These are phyloP conservation scores for Ochotona curzoniae DNA, from an alignment of 2,113 vertebrate species.

Conservation along the genomic window DNA sequence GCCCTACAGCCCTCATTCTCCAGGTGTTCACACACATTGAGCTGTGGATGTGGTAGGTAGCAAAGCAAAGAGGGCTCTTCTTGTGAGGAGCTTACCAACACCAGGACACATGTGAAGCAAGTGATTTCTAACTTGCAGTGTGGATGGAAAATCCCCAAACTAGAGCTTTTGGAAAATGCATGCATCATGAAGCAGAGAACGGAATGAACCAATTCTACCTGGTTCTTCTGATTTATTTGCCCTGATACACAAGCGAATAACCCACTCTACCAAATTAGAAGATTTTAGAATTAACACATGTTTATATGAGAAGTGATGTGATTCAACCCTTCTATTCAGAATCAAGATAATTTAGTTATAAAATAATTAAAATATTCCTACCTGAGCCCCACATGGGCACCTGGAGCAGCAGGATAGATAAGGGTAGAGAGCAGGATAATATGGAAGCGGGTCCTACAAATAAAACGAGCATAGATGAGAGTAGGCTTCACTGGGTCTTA, in stretches of 20 bases:
- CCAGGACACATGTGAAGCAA: not conserved
- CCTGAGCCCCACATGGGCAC: conserved; percentile 20
- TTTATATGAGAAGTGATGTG: not conserved
- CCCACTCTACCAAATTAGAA: not conserved
- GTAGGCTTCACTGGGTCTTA: not conserved
- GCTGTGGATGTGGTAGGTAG: not conserved
- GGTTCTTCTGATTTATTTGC: not conserved
- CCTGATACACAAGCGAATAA: not conserved
- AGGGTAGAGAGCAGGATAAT: not conserved
- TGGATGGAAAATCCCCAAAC: not conserved
- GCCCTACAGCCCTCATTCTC: no score
- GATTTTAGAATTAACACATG: not conserved
- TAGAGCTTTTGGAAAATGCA: not conserved
- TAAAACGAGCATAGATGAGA: not conserved
- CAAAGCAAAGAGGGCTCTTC: not conserved
- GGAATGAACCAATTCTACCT: not conserved
- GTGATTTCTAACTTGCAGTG: not conserved
- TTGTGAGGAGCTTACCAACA: not conserved
- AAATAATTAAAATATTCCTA: not conserved
- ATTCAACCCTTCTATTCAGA: not conserved
- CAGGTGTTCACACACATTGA: not conserved
- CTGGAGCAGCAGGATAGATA: conserved; percentile 19
- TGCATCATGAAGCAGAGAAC: not conserved
- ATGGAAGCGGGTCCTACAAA: not conserved
- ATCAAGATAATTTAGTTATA: not conserved